Evolutionary conservation across 1,140 invertebrate species (phyloP).

Genomic region (Metaphire vulgaris): DNA sequence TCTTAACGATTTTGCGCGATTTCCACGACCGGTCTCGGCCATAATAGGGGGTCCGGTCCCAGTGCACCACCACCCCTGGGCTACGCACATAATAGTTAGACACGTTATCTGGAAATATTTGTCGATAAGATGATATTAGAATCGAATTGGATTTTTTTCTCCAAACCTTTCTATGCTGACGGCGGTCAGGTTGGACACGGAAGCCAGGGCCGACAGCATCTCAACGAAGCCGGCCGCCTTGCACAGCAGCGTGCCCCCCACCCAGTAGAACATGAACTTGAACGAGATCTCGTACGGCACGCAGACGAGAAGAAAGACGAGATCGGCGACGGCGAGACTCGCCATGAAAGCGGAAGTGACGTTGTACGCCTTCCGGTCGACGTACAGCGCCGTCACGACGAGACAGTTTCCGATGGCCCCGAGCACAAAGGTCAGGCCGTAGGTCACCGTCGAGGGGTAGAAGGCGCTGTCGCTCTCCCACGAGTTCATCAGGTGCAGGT

Average conservation of each 20-base stretch:
- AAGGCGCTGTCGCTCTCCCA: constrained; percentile 42
- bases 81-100: too few relatives aligned
- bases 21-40: too few relatives aligned
- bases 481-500: constrained; percentile 37
- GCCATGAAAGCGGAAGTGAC: constrained; percentile 89
- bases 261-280: constrained; percentile 70
- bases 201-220: constrained; percentile 44
- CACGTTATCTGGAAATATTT: too few relatives aligned
- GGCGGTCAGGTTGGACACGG: constrained; percentile 48
- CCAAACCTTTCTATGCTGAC: constrained; percentile 52
- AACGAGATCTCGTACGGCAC: constrained; percentile 78
- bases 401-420: constrained; percentile 77
- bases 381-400: constrained; percentile 79
- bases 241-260: constrained; percentile 67
- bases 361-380: constrained; percentile 73
- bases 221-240: constrained; percentile 47
- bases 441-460: constrained; percentile 56
- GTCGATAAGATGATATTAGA: too few relatives aligned
- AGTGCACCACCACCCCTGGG: too few relatives aligned
- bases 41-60: too few relatives aligned
- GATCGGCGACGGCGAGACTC: constrained; percentile 81
- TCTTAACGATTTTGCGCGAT: too few relatives aligned
- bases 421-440: constrained; percentile 65
- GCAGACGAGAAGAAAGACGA: constrained; percentile 81
- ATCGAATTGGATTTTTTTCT: too few relatives aligned